These are phyloP conservation scores for Drosophila melanica DNA, from an alignment of 1,140 invertebrate genomes.

Conservation along the genomic window DNA sequence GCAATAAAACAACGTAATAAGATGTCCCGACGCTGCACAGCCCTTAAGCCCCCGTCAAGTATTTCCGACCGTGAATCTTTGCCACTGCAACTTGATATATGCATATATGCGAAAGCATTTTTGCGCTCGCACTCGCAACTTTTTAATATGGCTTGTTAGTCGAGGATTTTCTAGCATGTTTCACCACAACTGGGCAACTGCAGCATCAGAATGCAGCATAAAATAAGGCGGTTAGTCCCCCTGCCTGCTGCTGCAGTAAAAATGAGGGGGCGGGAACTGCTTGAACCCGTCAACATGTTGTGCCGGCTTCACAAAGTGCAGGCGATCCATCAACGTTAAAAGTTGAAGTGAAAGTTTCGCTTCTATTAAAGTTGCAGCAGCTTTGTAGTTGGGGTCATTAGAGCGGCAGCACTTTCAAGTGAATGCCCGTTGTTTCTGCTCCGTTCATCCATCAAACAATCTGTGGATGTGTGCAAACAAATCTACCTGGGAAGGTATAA, in stretches of 20 bases:
- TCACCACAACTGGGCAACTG: conserved; percentile 4
- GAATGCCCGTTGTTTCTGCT: conserved; percentile 3
- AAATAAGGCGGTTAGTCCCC: background rate
- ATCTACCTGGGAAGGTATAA: background rate
- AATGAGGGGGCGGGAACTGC: background rate
- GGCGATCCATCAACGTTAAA: conserved; percentile 73
- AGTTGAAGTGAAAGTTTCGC: conserved; percentile 30
- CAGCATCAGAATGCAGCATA: conserved; percentile 10
- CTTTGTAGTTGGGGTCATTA: conserved; percentile 23
- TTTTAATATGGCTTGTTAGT: conserved; percentile 80
- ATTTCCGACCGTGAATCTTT: conserved; percentile 42
- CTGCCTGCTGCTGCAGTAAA: no score
- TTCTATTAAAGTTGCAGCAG: conserved; percentile 17
- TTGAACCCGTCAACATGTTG: conserved; percentile 69
- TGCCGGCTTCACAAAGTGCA: conserved; percentile 68
- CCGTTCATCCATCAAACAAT: conserved; percentile 6
- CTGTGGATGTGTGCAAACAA: background rate
- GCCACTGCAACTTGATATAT: conserved; percentile 60
- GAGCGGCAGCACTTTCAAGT: conserved; percentile 20
- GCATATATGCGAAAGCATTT: conserved; percentile 19
- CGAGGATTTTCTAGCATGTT: conserved; percentile 56
- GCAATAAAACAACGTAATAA: conserved; percentile 81
- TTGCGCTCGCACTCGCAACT: conserved; percentile 45
- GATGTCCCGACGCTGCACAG: conserved; percentile 47
- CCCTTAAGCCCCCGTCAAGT: background rate